A percentile compares a stretch with the other conserved stretches of the same genome.
Evolutionary conservation across 2,113 vertebrate genomes (phyloP).

Genomic region (Pristiophorus japonicus): DNA sequence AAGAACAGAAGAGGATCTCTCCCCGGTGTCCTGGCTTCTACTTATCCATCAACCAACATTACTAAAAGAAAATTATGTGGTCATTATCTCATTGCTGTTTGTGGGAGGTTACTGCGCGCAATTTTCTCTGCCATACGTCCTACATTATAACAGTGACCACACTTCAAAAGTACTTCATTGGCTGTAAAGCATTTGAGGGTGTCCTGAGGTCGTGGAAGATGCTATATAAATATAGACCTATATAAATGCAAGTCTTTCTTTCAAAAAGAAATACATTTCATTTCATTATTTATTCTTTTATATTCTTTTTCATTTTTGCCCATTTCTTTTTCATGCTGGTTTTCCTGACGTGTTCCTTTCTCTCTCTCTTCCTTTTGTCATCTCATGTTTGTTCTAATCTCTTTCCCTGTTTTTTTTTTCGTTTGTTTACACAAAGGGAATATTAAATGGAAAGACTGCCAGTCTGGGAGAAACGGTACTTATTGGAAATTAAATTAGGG

Average conservation of each 20-base stretch:
- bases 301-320: neutral
- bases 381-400: neutral
- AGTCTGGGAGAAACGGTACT: neutral
- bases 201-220: neutral
- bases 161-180: neutral
- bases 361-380: neutral
- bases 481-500: constrained; percentile 5
- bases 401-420: neutral
- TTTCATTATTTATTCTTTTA: neutral
- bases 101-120: neutral
- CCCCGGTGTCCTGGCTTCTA: neutral
- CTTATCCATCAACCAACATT: neutral
- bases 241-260: neutral
- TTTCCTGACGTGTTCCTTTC: neutral
- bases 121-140: neutral
- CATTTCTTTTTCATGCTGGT: neutral
- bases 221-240: too few species aligned
- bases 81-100: neutral
- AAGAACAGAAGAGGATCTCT: neutral
- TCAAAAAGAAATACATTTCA: neutral
- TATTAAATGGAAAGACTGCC: neutral
- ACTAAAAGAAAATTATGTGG: neutral
- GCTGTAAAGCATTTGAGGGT: neutral
- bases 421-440: neutral
- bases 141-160: neutral